Base-by-base conservation (phyloP, 2,113 vertebrate genomes). In the Oncorhynchus kisutch region DNA sequence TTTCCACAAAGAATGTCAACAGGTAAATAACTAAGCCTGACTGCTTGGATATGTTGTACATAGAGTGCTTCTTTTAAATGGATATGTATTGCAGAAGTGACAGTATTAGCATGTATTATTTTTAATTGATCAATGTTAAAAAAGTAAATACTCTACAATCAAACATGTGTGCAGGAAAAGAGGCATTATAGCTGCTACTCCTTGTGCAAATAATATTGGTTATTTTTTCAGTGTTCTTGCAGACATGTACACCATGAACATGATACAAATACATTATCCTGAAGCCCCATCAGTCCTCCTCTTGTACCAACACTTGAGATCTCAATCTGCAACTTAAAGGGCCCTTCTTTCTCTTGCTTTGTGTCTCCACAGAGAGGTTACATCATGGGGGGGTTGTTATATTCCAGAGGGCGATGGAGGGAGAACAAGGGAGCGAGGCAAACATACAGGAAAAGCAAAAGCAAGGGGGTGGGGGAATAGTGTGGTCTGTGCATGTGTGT, bases 281-380 rank as follows among this genome's bases (percentile, higher is more conserved):
- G 70, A 68, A 82, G 74, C 81, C 76, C 72, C 71, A 78, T 70
- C 68, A 67, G 68, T 82, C 75, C 75, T 82, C 67, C 82, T 84
- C 80, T 79, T 81, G 82, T 87, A 81, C 82, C 82, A 57, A 71
- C 76, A 80, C 77, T 87, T 86, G 86, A 88, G 86, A 86, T 88
- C 79, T 85, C 84, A 86, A 85, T 85, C 82, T 85, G 57, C 68
- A 82, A 81, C 81, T 83, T 85, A 83, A 85, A 86, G 81, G 83
- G 78, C 78, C 77, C 79, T 88, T 83, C 78, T 86, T 75, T 77
- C 72, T 71, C 74, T 81, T 75, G 78, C 77, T 83, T 83, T 88
- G 81, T 88, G 79, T 81, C 70, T 77, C 78, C 76, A 49, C 66
- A 72, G 79, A 83, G 83, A 80, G 67, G 75, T 72, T 82, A 76